Conservation (phyloP, 2,113 vertebrate species). For the Xenopus tropicalis region DNA sequence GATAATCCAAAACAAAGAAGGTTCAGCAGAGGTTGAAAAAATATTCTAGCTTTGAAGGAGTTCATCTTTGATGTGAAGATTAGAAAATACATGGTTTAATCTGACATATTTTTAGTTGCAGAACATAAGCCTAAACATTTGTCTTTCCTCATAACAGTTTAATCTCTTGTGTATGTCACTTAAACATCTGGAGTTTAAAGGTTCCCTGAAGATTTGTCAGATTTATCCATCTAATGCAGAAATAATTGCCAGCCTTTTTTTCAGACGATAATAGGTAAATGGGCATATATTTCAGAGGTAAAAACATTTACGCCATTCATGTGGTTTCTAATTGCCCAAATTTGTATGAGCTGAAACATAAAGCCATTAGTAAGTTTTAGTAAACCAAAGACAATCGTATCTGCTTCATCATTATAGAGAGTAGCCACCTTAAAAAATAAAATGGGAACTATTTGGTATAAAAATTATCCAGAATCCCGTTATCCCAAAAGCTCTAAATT, state of each 20-base stretch:
- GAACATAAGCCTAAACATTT: conserved; percentile 75
- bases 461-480: no score
- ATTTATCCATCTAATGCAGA: neutral
- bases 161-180: conserved; percentile 75
- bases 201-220: conserved; percentile 62
- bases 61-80: conserved; percentile 77
- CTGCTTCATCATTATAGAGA: no score
- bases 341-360: no score
- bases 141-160: conserved; percentile 73
- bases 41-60: conserved; percentile 73
- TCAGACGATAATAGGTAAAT: neutral
- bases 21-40: conserved; percentile 73
- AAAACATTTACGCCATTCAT: no score
- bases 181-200: conserved; percentile 63
- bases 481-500: no score
- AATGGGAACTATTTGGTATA: no score
- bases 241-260: neutral
- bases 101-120: conserved; percentile 74
- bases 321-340: no score
- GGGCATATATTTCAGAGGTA: no score
- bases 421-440: no score
- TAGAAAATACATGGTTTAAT: conserved; percentile 75
- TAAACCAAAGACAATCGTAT: no score
- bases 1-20: conserved; percentile 77
- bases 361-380: no score